Base-by-base conservation (phyloP, 1,140 invertebrate species). In the Penaeus japonicus region DNA sequence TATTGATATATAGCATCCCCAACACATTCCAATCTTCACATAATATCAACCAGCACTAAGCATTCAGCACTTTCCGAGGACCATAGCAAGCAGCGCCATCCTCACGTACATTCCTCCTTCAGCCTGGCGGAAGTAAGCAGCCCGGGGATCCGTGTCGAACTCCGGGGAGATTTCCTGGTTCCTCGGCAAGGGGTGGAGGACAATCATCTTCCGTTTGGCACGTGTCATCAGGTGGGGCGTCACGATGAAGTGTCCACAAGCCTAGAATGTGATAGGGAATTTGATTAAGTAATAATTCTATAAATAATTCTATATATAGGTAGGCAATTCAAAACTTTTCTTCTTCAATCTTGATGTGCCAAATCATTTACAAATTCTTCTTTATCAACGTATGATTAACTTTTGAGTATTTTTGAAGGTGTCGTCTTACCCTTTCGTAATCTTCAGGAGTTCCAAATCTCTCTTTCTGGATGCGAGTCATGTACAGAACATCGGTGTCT, bases 121-220 rank as follows among this genome's bases (percentile, higher is more conserved):
- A 3, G 98, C 97, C 94, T 99, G 99, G 30, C 99, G 94, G 94
- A 99, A 99, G 93, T 99, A 99, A 0, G 98, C 99, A 2, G 99
- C 98, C 78, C 99, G 93, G 0, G 98, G 97, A 94, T 99, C 99
- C 0, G 95, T 95, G 92, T 99, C 99, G 90, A 99, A 96, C 90
- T 98, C 97, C 1, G 96, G 94, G 90, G 96, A 97, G 87, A 99
- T 99, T 93, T 99, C 99, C 92, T 96, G 95, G 0, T 98, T 95
- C 83, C 99, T 94, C 0, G 99, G 99, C 59, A 99, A 92, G 0
- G 99, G 99, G 93, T 99, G 99, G 95, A 99, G 96, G 0, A 99
- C 98, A 4, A 98, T 96, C 95, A 99, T 99, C 89, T 95, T 96
- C 89, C 95, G 95, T 90, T 98, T 98, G 0, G 98, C 98, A 55